These are phyloP conservation scores for Drosophila macrothrix DNA, from an alignment of 2,888 invertebrate species.

Conservation along the genomic window DNA sequence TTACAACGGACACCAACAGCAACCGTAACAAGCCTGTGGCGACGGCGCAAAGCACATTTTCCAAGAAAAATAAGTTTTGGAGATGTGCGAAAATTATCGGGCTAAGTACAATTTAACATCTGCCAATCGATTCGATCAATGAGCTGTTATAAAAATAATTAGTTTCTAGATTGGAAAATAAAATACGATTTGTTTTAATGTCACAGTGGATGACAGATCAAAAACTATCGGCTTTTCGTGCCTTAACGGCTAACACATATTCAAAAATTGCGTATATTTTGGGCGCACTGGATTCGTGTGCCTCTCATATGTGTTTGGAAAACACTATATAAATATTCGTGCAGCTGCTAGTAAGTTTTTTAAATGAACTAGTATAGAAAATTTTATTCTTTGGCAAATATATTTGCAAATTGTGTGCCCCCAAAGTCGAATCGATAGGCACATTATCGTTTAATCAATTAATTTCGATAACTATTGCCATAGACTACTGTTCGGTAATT, in stretches of 20 bases:
- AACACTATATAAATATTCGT: background rate
- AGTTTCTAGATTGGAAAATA: background rate
- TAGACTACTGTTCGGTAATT: background rate
- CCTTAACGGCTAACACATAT: slow-evolving; percentile 1
- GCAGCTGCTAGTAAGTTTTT: background rate
- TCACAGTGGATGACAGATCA: background rate
- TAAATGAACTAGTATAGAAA: background rate
- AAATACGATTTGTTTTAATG: slow-evolving; percentile 3
- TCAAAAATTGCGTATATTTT: background rate
- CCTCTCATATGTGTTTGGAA: background rate
- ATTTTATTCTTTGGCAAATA: background rate
- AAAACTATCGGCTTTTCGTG: background rate
- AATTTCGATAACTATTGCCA: background rate
- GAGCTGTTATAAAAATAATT: background rate
- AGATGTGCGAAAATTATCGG: slow-evolving; percentile 27
- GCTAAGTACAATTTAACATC: background rate
- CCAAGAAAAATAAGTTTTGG: background rate
- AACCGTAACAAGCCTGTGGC: slow-evolving; percentile 5
- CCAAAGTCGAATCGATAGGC: background rate
- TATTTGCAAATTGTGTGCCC: background rate
- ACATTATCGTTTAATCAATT: background rate
- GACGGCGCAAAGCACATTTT: slow-evolving; percentile 36
- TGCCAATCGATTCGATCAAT: slow-evolving; percentile 24
- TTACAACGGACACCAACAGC: slow-evolving; percentile 17
- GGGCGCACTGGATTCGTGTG: background rate